Base-by-base conservation (phyloP, 2,113 vertebrate species). In the Pagrus major region DNA sequence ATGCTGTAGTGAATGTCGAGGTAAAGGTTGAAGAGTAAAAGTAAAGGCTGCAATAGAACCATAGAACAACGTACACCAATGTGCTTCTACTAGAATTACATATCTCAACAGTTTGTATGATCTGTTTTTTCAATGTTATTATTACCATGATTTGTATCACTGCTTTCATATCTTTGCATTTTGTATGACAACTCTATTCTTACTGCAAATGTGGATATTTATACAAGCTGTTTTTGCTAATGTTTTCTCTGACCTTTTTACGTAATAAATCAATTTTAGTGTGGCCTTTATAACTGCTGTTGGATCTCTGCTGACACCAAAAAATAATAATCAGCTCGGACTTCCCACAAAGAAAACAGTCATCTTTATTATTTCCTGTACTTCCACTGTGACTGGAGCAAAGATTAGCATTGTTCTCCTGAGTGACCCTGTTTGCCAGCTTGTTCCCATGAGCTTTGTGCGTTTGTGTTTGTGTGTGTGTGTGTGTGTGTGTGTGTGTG, bases 371-470 rank as follows among this genome's bases (percentile, higher is more conserved):
- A 83, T 92, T 93, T 94, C 93, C 88, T 86, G 75, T 60, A 71
- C 70, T 85, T 85, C 88, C 64, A 90, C 70, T 6, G 67, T 81
- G 52, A 77, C 73, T 52, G 71, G 41, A 83, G 70, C 74, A 68
- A 18, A 60, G 77, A 80, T 86, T 77, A 71, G 64, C 76, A 93
- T 94, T 95, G 91, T 94, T 93, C 78, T 87, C 54, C 63, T 63
- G 63, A 85, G 91, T 69, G 88, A 91, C 78, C 85, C 73, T 79
- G 61, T 61, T 47, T 84, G 84, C 70, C 85, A 84, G 47, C 61
- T 59, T 41, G 89, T 93, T 95, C 94, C 91, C 93, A 94, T 92
- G 88, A 80, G 74, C 31, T 86, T 9, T 79, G 39, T 78, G 71
- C 86, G 35, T 58, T 51, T 68, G 60, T 60, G 39, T 59, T 55